Evolutionary conservation across 2,888 invertebrate genomes (phyloP).

Genomic region (Philopedon plagiatum): DNA sequence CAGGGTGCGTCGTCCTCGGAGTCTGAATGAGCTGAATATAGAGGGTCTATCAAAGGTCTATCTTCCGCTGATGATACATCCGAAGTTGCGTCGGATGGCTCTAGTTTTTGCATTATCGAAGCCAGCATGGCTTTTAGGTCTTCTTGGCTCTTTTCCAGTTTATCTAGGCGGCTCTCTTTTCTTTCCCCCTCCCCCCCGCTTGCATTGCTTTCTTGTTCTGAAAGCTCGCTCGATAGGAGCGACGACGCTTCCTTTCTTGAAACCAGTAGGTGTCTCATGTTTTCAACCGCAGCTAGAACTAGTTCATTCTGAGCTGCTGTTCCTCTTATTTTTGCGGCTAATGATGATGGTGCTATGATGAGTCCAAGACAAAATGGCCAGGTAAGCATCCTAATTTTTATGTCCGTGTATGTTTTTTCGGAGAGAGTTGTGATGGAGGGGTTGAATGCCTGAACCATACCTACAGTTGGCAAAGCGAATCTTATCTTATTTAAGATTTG

Average conservation of each 20-base stretch:
- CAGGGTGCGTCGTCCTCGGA: background rate
- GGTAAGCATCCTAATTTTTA: slow-evolving; percentile 53
- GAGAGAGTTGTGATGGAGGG: slow-evolving; percentile 46
- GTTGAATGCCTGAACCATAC: slow-evolving; percentile 52
- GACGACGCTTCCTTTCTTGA: slow-evolving; percentile 37
- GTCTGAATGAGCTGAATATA: too few species aligned
- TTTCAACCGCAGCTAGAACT: slow-evolving; percentile 44
- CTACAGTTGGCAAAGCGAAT: slow-evolving; percentile 55
- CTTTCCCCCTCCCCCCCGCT: background rate
- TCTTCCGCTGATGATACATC: too few species aligned
- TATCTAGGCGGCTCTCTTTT: background rate
- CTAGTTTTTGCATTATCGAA: background rate
- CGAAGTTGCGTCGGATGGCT: background rate
- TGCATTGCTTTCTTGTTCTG: background rate
- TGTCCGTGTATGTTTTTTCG: slow-evolving; percentile 52
- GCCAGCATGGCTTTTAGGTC: slow-evolving; percentile 7
- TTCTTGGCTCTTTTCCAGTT: slow-evolving; percentile 5
- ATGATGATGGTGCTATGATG: slow-evolving; percentile 42
- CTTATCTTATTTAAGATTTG: slow-evolving; percentile 56
- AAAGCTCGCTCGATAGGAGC: background rate
- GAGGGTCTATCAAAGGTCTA: too few species aligned
- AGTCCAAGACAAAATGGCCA: slow-evolving; percentile 55
- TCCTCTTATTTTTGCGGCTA: slow-evolving; percentile 51
- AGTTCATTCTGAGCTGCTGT: slow-evolving; percentile 53
- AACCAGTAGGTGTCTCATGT: slow-evolving; percentile 50